Base-by-base conservation (phyloP, 2,113 vertebrate genomes). In the Ictalurus punctatus region DNA sequence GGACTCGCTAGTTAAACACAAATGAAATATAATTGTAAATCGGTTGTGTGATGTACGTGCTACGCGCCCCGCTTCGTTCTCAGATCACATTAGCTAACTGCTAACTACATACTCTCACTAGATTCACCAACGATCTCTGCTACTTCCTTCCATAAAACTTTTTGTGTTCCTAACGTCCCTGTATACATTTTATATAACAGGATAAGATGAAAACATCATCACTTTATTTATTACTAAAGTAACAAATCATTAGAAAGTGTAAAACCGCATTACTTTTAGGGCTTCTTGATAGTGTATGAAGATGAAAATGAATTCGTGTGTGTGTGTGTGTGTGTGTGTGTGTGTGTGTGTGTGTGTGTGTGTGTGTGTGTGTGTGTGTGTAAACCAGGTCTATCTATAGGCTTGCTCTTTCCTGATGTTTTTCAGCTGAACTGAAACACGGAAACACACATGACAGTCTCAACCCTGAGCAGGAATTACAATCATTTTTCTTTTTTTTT, bases 291-390 rank as follows among this genome's bases (percentile, higher is more conserved):
- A 0, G 14, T n/a, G n/a, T 71, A 30, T 71, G 67, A 6, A 30
- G 61, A 65, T 59, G 58, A 63, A 48, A 48, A 7, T 48, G 44
- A 30, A 14, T 37, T 17, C 17, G 2, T 73, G 1, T 37, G 30
- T 71, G 4, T 44, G 40, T 40, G 3, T 40, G 40, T 44, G 44
- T 44, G 44, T 44, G 30, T 37, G 69, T 73, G 69, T 40, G 69
- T 73, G 34, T 74, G 71, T 73, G 69, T 73, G 69, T 73, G 71
- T 74, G 34, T 40, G 71, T 74, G 71, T 74, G 34, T 74, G 34
- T 74, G 71, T 74, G 71, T 73, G 69, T 21, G 69, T 73, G 34
- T 73, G 30, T 40, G 71, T 40, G 71, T 40, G 13, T 71, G n/a
- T 71, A 23, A 61, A 61, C 21, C 59, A 61, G 59, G 59, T n/a